phyloP scores from a whole-genome alignment of 2,113 vertebrate genomes.

The Numenius arquata region DNA sequence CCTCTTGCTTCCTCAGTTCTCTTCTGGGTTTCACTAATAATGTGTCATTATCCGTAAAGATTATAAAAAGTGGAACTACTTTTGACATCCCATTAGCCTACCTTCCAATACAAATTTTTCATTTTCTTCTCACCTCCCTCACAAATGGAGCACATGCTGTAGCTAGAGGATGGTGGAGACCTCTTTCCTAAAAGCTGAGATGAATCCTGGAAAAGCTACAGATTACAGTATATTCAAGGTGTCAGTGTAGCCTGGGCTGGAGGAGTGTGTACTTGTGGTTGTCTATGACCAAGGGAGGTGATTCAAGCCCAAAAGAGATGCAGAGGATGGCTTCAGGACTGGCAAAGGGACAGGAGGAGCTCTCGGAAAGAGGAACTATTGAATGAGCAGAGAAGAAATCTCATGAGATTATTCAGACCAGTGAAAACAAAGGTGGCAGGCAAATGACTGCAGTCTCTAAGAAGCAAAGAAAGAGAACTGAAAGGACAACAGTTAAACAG shows the following conservation, averaged over 20 bases:
- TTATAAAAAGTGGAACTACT: background rate
- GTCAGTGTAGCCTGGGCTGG: background rate
- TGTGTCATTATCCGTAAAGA: background rate
- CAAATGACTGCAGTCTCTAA: background rate
- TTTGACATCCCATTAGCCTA: background rate
- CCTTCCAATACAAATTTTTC: background rate
- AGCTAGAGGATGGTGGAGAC: background rate
- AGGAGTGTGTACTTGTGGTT: background rate
- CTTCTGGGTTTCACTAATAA: background rate
- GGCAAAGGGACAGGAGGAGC: background rate
- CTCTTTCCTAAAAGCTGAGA: background rate
- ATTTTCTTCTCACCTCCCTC: background rate
- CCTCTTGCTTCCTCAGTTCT: background rate
- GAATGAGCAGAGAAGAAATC: background rate
- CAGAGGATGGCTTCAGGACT: background rate
- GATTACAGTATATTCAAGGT: background rate
- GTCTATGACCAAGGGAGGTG: background rate
- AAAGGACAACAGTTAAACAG: background rate
- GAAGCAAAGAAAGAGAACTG: background rate
- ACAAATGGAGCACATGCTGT: background rate
- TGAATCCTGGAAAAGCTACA: fast-evolving
- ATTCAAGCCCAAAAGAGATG: background rate
- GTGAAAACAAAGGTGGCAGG: background rate
- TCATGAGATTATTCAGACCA: background rate
- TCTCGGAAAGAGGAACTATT: background rate